Conservation (phyloP, 92 coral and sea anemone species). For the Palythoa heliodiscus region DNA sequence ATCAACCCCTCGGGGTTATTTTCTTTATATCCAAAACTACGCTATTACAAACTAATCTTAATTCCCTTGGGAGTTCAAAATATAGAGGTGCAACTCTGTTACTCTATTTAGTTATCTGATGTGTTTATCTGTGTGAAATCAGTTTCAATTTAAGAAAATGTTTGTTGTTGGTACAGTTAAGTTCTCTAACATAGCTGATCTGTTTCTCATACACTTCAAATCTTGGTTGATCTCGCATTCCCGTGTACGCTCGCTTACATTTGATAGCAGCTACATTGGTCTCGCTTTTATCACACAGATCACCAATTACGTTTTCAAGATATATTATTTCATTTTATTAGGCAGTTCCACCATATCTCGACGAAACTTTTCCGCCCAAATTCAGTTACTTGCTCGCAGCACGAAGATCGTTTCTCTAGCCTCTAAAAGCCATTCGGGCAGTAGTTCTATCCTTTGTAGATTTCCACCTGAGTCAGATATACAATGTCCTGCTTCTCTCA, state of each 20-base stretch:
- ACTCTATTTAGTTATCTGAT: neutral
- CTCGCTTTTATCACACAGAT: constrained; percentile 27
- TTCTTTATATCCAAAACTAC: neutral
- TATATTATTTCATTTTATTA: constrained; percentile 30
- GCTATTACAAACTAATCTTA: neutral
- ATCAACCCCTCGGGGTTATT: neutral
- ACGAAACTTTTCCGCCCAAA: constrained; percentile 47
- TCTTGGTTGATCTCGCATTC: constrained; percentile 68
- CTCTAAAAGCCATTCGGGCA: constrained; percentile 66
- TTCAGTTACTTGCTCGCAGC: constrained; percentile 36
- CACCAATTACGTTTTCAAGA: constrained; percentile 50
- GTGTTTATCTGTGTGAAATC: neutral
- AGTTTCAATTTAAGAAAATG: constrained; percentile 1
- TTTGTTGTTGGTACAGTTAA: constrained; percentile 13
- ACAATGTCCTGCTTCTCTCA: constrained; percentile 63
- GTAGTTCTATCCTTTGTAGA: constrained; percentile 52
- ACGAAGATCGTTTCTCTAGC: constrained; percentile 66
- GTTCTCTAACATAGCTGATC: constrained; percentile 47
- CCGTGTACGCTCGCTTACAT: constrained; percentile 59
- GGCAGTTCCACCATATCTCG: constrained; percentile 63
- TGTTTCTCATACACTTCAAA: constrained; percentile 60
- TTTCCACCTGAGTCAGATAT: constrained; percentile 49
- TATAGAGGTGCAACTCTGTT: neutral
- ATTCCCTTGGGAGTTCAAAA: too few relatives aligned
- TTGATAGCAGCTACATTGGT: constrained; percentile 3